These are phyloP conservation scores for Acrossocheilus wenchowensis DNA, from an alignment of 2,797 vertebrate genomes.

Conservation along the genomic window DNA sequence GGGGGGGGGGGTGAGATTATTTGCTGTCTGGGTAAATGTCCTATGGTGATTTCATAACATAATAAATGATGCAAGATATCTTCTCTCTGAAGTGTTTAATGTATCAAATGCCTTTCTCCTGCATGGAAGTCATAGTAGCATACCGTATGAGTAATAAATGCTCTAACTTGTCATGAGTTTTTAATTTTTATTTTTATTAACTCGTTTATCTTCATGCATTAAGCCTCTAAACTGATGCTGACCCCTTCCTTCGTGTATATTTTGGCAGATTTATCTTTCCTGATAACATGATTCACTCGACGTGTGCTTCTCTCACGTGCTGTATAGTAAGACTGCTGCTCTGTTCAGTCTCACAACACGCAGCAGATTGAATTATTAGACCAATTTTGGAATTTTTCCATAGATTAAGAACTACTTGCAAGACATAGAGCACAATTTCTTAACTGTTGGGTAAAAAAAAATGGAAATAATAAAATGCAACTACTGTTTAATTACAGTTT, in stretches of 20 bases:
- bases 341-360: neutral
- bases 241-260: neutral
- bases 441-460: neutral
- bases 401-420: neutral
- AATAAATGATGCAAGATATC: neutral
- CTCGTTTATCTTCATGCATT: neutral
- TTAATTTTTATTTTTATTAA: neutral
- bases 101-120: neutral
- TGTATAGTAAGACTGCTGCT: neutral
- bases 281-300: neutral
- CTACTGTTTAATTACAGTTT: neutral
- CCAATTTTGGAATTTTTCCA: neutral
- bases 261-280: neutral
- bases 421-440: neutral
- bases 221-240: neutral
- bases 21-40: neutral
- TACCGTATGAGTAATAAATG: neutral
- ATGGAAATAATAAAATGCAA: neutral
- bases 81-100: neutral
- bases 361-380: neutral
- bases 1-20: neutral
- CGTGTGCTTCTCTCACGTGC: neutral
- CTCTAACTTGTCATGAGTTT: neutral
- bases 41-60: neutral
- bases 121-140: neutral